Base-by-base conservation (phyloP, 2,888 invertebrate genomes). In the Tanypteryx hageni region DNA sequence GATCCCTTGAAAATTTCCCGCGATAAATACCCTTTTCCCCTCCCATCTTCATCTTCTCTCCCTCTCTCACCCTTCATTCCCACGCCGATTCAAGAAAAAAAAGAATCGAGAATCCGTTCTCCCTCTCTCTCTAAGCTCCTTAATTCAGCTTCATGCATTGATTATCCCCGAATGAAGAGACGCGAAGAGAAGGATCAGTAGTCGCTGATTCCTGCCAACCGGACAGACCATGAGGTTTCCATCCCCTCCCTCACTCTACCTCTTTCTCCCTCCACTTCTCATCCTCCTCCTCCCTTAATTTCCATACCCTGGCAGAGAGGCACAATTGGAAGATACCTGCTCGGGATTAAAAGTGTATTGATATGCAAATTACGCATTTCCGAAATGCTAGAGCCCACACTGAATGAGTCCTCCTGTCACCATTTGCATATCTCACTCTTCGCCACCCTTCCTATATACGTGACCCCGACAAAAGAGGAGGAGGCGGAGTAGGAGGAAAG, bases 401-500 rank as follows among this genome's bases (percentile, higher is more conserved):
- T 68, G 89, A 89, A 89, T 89, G 89, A 89, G 89, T 89, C 89
- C 89, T 89, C 89, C 89, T 89, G 89, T 89, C 89, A 68, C 89
- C 89, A 89, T 89, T 89, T 89, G 89, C 89, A 89, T 89, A 89
- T 89, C 89, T 86, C 86, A 86, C 86, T 86, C 86, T 89, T 89
- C 89, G 44, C 86, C 61, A 16, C 61, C 89, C 83, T 56, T 22
- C 86, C 86, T 14, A 86, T 86, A 86, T 86, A 89, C 89, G 89
- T 89, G 89, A 89, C 89, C 89, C 56, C 68, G 68, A 68, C 68
- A 56, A 68, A 89, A 89, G 61, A 31, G 56, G 89, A 56, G 89
- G 61, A 9, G 82, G 83, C 14, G 31, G 82, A 44, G 11, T 27
- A 16, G 13, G 14, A 61, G 27, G 13, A 86, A 64, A 44, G 64